Evolutionary conservation across 1,140 invertebrate species (phyloP), one percentile per base, ranked within the genome.

Genomic region (Ceratosolen fusciceps): DNA sequence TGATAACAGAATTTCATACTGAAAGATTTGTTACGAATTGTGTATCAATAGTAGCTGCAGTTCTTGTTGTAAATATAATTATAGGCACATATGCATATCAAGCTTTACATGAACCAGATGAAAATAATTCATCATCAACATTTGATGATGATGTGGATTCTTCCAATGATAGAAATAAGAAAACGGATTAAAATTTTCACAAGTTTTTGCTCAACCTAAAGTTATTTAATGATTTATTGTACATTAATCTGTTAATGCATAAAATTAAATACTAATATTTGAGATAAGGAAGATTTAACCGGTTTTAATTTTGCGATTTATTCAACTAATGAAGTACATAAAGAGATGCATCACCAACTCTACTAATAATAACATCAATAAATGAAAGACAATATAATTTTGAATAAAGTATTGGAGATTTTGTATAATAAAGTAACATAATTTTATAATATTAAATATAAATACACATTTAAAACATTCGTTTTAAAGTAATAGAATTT

Each of bases 41-140:
- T 75, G 93, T 94, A 89, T 94, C 95, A 62, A 95, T 96, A 19
- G 84, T 93, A 68, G 91, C 93, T 29, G 92, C 95, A 62, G 96
- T 97, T 39, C 83, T 96, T 72, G 93, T 93, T 39, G 95, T 96
- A 0, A 95, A 97, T 88, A 82, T 94, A 4, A 95, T 97, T 80
- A 94, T 97, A 77, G 92, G 90, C 82, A 85, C 92, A 47, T 97
- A 96, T 91, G 93, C 93, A n/a, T 94, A 94, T 85, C 93, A 94
- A 86, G 96, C 95, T 10, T 94, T 94, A 84, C 90, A 93, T 82
- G 96, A 96, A 84, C 87, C 91, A 83, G 91, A 92, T 73, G 87
- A 93, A 83, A 91, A 92, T 24, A 92, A 49, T 9, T 65, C 60
- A 19, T 14, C 52, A 58, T 71, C 80, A 4, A 76, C 83, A n/a